phyloP scores from a whole-genome alignment of 2,888 invertebrate genomes.

The Napeogenes inachia region DNA sequence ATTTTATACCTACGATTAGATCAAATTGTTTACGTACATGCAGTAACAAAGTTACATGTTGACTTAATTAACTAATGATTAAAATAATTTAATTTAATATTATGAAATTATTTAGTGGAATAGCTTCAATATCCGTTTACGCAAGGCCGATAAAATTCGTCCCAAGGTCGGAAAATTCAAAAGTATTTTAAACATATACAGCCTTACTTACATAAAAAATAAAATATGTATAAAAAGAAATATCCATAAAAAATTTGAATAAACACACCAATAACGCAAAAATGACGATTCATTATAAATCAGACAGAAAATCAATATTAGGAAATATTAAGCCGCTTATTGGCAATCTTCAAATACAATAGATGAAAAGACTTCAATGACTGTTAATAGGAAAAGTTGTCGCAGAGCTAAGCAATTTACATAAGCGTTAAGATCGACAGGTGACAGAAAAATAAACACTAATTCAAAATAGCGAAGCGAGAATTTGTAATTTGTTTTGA shows the following conservation, averaged over 20 bases:
- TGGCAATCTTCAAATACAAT: constrained; percentile 49
- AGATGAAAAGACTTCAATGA: constrained; percentile 43
- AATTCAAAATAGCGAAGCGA: constrained; percentile 53
- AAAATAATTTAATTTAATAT: no score
- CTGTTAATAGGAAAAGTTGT: constrained; percentile 69
- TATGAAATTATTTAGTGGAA: no score
- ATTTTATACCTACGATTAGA: no score
- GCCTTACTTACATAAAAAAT: no score
- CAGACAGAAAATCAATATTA: constrained; percentile 39
- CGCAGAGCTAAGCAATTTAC: constrained; percentile 57
- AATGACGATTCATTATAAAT: constrained; percentile 26
- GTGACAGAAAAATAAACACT: constrained; percentile 71
- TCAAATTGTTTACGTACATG: no score
- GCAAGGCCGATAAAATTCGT: no score
- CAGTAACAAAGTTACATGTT: no score
- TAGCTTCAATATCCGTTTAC: no score
- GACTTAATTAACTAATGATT: no score
- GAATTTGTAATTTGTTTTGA: constrained; percentile 75
- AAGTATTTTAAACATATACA: no score
- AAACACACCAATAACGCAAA: constrained; percentile 16
- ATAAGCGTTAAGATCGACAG: constrained; percentile 60
- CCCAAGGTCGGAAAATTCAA: no score
- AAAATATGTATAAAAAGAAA: constrained; percentile 5
- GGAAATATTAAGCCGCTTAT: constrained; percentile 48
- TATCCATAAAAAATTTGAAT: not conserved